phyloP scores from a whole-genome alignment of 2,113 vertebrate species.

The Mesoclemmys tuberculata region DNA sequence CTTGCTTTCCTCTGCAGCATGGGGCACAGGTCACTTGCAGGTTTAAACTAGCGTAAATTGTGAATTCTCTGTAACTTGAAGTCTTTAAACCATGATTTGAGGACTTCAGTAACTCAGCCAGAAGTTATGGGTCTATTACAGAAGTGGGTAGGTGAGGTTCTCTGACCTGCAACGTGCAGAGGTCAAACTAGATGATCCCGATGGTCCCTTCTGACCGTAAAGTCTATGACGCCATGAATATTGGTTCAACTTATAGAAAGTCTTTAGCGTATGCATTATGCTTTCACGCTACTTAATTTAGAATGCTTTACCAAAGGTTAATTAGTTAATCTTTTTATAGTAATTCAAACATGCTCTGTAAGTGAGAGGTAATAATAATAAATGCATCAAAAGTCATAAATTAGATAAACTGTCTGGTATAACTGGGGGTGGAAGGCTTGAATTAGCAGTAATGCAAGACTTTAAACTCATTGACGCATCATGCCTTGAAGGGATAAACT shows the following conservation, averaged over 20 bases:
- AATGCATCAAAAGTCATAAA: not conserved
- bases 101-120: not conserved
- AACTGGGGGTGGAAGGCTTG: not conserved
- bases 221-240: not conserved
- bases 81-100: not conserved
- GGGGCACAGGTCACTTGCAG: not conserved
- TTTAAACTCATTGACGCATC: not conserved
- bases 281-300: not conserved
- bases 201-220: not conserved
- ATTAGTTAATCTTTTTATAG: not conserved
- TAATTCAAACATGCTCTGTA: not conserved
- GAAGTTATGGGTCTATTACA: not conserved
- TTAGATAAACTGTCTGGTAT: not conserved
- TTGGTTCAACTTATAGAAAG: no score
- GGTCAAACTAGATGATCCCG: not conserved
- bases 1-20: not conserved
- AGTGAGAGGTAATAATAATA: not conserved
- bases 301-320: not conserved
- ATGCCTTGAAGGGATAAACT: fast-evolving
- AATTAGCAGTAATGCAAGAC: fast-evolving
- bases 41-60: not conserved
- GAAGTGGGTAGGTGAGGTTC: not conserved
- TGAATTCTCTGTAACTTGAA: not conserved
- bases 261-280: not conserved
- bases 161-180: not conserved